These are phyloP conservation scores for Orientallactaga sibirica DNA, from an alignment of 2,797 vertebrate species.

Conservation along the genomic window DNA sequence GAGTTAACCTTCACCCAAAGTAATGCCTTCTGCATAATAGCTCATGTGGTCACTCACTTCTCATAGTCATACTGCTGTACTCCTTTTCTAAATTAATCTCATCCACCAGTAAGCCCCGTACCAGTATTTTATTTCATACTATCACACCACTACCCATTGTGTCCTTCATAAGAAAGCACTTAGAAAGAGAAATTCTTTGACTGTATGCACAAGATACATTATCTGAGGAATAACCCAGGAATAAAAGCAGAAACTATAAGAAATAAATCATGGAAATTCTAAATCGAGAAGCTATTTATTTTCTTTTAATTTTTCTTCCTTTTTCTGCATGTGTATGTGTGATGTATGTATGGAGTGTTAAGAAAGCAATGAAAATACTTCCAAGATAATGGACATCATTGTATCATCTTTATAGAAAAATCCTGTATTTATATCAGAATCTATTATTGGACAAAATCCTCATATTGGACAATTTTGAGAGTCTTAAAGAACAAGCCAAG, in stretches of 20 bases:
- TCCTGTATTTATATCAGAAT: constrained; percentile 5
- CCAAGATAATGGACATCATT: neutral
- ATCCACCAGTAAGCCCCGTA: constrained; percentile 36
- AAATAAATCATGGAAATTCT: constrained; percentile 1
- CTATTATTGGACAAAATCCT: neutral
- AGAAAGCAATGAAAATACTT: constrained; percentile 27
- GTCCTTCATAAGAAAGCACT: constrained; percentile 31
- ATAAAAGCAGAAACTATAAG: neutral
- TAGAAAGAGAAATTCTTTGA: neutral
- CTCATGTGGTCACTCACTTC: neutral
- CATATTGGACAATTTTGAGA: neutral
- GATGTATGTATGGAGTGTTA: neutral
- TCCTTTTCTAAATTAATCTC: constrained; percentile 63
- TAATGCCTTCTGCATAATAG: neutral
- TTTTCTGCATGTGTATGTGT: no score
- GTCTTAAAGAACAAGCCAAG: neutral
- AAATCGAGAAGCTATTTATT: constrained; percentile 2
- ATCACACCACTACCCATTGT: neutral
- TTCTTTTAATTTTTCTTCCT: constrained; percentile 9
- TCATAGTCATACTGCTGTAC: neutral
- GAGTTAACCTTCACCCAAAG: neutral
- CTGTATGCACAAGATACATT: neutral
- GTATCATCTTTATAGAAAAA: constrained; percentile 1
- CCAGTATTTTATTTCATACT: constrained; percentile 16
- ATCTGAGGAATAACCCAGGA: neutral